Evolutionary conservation across 2,113 vertebrate species (phyloP).

Genomic region (Eurystomus gularis): DNA sequence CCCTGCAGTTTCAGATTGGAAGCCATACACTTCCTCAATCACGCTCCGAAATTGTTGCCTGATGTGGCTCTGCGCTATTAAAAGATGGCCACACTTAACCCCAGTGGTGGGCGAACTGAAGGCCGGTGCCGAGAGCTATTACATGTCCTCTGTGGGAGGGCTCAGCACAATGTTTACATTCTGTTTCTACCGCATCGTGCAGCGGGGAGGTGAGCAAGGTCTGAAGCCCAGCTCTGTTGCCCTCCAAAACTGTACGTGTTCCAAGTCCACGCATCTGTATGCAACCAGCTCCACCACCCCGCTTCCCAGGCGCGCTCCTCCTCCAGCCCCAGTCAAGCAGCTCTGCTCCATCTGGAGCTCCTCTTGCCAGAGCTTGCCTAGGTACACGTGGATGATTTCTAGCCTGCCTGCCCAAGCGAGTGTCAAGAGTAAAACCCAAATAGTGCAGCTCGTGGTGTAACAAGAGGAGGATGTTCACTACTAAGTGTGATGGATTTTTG

Average conservation of each 20-base stretch:
- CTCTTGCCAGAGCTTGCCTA: neutral
- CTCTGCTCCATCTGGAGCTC: conserved; percentile 46
- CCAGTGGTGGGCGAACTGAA: neutral
- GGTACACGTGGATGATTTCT: neutral
- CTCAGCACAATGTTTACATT: neutral
- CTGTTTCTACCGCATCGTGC: rapidly evolving
- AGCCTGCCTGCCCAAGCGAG: neutral
- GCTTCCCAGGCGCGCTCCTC: neutral
- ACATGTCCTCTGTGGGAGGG: neutral
- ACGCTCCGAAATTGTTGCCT: neutral
- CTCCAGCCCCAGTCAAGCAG: conserved; percentile 18
- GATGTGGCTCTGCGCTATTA: neutral
- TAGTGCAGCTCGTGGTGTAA: neutral
- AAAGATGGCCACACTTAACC: neutral
- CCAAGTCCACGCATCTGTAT: neutral
- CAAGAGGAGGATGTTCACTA: neutral
- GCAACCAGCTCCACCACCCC: neutral
- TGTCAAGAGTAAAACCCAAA: neutral
- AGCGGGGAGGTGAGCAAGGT: neutral
- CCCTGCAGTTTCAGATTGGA: neutral
- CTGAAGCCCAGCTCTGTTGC: neutral
- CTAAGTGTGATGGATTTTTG: neutral
- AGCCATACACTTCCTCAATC: neutral
- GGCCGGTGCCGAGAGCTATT: neutral
- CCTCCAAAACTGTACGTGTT: neutral